phyloP scores from a whole-genome alignment of 2,888 invertebrate species.

The Cepaea hortensis region DNA sequence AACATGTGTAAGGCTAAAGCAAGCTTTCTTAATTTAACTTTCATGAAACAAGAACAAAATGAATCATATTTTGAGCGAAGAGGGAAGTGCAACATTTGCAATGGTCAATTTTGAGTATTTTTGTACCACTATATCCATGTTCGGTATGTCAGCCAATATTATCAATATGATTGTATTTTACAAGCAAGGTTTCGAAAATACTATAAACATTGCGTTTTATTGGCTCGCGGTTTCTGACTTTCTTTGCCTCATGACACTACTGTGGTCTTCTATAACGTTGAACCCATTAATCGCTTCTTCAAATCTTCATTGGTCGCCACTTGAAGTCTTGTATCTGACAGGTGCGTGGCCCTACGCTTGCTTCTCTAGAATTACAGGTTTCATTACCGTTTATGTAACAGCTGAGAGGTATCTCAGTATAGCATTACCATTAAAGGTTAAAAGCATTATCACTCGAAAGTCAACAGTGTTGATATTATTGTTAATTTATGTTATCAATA shows the following conservation, averaged over 20 bases:
- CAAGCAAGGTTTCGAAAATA: background rate
- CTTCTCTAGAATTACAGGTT: no score
- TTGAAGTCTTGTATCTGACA: background rate
- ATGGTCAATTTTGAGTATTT: background rate
- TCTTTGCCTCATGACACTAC: background rate
- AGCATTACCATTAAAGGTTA: no score
- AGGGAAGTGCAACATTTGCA: background rate
- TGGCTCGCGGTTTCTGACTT: background rate
- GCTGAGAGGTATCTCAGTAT: no score
- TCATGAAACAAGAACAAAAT: no score
- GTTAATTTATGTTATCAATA: no score
- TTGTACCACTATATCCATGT: background rate
- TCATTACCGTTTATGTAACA: no score
- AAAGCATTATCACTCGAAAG: no score
- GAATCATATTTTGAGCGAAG: background rate
- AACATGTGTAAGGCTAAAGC: no score
- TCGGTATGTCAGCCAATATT: background rate
- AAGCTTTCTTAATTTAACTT: no score
- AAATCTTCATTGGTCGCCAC: background rate
- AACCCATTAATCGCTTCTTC: background rate
- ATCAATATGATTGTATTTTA: background rate
- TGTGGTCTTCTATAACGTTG: background rate
- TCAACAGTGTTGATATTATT: no score
- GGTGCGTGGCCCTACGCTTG: background rate
- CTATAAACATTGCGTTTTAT: background rate